Percentiles rank a stretch among this genome's conserved stretches.
Evolutionary conservation across 1,140 invertebrate species (phyloP).

Genomic region (Drosophila prosaltans): DNA sequence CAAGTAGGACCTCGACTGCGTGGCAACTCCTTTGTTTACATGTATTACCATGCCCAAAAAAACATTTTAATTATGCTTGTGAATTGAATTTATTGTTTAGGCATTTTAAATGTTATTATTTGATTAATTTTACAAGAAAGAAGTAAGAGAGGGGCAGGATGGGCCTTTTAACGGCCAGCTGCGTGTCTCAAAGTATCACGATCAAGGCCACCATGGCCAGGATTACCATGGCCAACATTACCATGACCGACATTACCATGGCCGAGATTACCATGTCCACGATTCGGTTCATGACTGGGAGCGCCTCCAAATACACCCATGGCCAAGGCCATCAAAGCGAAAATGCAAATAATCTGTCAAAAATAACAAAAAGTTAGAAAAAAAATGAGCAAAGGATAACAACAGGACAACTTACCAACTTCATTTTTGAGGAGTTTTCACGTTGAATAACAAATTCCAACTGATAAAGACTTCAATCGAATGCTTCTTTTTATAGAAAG

Average conservation of each 20-base stretch:
- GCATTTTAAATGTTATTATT: no score
- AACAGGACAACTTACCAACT: neutral
- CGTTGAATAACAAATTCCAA: constrained; percentile 6
- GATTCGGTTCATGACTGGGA: neutral
- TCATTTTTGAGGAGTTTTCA: neutral
- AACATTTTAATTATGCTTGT: no score
- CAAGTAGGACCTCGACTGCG: no score
- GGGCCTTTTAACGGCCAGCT: no score
- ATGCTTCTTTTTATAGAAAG: neutral
- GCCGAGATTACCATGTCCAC: neutral
- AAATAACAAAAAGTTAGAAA: neutral
- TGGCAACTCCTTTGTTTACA: no score
- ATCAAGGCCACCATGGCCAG: no score
- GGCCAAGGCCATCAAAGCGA: constrained; percentile 3
- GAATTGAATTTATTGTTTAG: no score
- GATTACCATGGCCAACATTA: neutral
- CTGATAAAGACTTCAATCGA: neutral
- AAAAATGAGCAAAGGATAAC: neutral
- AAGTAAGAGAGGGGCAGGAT: no score
- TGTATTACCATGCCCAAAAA: no score
- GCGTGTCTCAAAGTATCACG: no score
- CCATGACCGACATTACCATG: neutral
- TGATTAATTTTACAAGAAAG: no score
- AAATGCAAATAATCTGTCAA: neutral
- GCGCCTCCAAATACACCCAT: neutral